phyloP scores from a whole-genome alignment of 2,888 invertebrate species.

The Leptopterna dolabrata region DNA sequence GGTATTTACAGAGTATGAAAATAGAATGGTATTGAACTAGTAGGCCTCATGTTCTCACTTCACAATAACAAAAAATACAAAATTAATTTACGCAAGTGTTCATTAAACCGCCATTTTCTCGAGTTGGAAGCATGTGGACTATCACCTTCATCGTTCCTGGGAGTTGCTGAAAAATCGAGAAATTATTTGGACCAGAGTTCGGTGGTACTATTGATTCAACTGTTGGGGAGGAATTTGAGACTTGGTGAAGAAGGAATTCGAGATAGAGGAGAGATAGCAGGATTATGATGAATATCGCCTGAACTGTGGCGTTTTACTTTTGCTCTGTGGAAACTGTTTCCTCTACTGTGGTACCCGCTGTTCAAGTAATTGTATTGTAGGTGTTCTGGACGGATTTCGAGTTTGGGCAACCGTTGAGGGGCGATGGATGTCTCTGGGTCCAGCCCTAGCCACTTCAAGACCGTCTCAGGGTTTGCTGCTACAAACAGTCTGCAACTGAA shows the following conservation, averaged over 20 bases:
- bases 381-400: slow-evolving; percentile 53
- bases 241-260: slow-evolving; percentile 49
- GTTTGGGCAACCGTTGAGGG: slow-evolving; percentile 27
- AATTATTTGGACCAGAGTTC: not conserved
- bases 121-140: slow-evolving; percentile 26
- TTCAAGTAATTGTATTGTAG: slow-evolving; percentile 46
- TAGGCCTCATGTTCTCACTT: slow-evolving; percentile 43
- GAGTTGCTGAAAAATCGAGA: not conserved
- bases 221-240: slow-evolving; percentile 49
- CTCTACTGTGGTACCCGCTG: slow-evolving; percentile 20
- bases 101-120: not conserved
- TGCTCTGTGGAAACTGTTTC: slow-evolving; percentile 37
- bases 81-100: not conserved
- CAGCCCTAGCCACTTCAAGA: slow-evolving; percentile 79
- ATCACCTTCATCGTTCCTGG: not conserved
- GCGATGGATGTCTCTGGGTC: slow-evolving; percentile 69
- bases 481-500: slow-evolving; percentile 69
- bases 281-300: slow-evolving; percentile 31
- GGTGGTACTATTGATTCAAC: slow-evolving; percentile 14
- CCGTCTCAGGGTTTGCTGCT: slow-evolving; percentile 78
- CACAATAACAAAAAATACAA: slow-evolving; percentile 12
- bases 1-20: slow-evolving; percentile 35
- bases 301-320: slow-evolving; percentile 47
- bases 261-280: not conserved
- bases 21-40: slow-evolving; percentile 43